Evolutionary conservation across 1,140 invertebrate species (phyloP), one percentile per base, ranked within the genome.

Genomic region (Chionoecetes opilio): DNA sequence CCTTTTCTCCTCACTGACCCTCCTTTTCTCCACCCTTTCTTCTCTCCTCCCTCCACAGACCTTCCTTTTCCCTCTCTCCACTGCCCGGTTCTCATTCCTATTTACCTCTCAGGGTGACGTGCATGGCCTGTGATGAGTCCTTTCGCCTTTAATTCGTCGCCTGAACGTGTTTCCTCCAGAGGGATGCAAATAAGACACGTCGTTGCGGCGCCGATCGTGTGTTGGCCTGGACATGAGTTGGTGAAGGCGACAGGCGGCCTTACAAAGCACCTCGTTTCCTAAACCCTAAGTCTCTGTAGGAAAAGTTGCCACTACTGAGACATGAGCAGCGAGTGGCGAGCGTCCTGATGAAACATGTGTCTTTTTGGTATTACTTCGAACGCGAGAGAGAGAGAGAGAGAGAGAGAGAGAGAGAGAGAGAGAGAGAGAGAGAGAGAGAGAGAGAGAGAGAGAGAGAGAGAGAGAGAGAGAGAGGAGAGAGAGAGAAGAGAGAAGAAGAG

Each of bases 81-180:
- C 29, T 87, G 29, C 37, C 37, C 34, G 8, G 21, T 31, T 87
- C 85, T 31, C 34, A 34, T 32, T 29, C 21, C 29, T 26, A 29
- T 87, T 38, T 87, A 0, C 46, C 2, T 31, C 85, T 26, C 2
- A 9, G 21, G 32, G 9, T 29, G 32, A 14, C 29, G 34, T 37
- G 31, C 37, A 2, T 87, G 32, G 3, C 32, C 2, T 11, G 63
- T n/a, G 26, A 75, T 75, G 26, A 75, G 63, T 26, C 63, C 63
- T 75, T 75, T 21, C n/a, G n/a, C n/a, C 63, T n/a, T 17, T 75
- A 75, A 75, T 75, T 75, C n/a, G 63, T 75, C 63, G 26, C 63
- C 63, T 75, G 63, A 75, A 75, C 63, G 63, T 75, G 63, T 87
- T 9, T 87, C 85, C 29, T 34, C 85, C 85, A 21, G 26, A 87